These are phyloP conservation scores for Tetragnatha montana DNA, from an alignment of 2,888 invertebrate genomes.

Conservation along the genomic window DNA sequence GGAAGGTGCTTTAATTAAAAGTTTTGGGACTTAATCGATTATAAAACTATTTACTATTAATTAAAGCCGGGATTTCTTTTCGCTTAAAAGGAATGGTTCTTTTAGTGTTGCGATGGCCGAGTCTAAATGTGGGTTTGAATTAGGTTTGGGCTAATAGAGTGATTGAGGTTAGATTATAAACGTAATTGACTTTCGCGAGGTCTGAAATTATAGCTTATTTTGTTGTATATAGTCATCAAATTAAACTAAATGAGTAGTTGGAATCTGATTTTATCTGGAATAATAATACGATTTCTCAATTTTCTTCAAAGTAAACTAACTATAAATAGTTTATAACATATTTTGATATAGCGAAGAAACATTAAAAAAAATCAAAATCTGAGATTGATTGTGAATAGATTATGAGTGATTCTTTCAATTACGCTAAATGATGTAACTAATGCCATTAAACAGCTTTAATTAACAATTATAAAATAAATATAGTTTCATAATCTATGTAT, in stretches of 20 bases:
- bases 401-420: too few relatives aligned
- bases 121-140: background rate
- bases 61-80: background rate
- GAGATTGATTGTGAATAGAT: too few relatives aligned
- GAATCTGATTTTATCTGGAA: too few relatives aligned
- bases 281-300: too few relatives aligned
- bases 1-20: conserved; percentile 11
- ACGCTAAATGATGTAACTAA: too few relatives aligned
- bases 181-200: background rate
- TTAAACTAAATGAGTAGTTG: background rate
- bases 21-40: background rate
- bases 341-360: too few relatives aligned
- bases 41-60: conserved; percentile 19
- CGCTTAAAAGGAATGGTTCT: background rate
- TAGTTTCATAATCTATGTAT: too few relatives aligned
- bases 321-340: too few relatives aligned
- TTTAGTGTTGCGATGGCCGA: background rate
- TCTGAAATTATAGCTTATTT: background rate
- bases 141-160: background rate
- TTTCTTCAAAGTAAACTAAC: too few relatives aligned
- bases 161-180: background rate
- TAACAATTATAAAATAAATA: too few relatives aligned
- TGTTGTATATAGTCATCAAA: background rate
- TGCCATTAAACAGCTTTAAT: too few relatives aligned
- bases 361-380: too few relatives aligned